Base-by-base conservation (phyloP, 2,888 invertebrate species). In the Griposia aprilina region DNA sequence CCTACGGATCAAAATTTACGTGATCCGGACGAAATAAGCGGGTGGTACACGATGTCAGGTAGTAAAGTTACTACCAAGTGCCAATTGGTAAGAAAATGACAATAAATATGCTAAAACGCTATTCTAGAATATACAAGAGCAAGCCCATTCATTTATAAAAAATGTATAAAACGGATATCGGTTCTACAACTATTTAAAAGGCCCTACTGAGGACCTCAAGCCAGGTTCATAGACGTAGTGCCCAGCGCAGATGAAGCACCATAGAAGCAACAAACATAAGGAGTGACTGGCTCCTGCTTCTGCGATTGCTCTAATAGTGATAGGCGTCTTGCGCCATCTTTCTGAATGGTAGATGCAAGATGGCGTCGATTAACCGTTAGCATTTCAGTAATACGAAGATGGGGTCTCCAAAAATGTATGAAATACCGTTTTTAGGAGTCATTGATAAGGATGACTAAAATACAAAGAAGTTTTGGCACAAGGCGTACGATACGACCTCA, bases 1-100 rank as follows among this genome's bases (percentile, higher is more conserved):
- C 20, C 48, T 45, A 30, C n/a, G 6, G 8, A 57, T 26, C 8
- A 11, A 57, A 81, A 59, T 79, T 30, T 23, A 26, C 45, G 48
- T 36, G 41, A 50, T 81, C 63, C 57, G 74, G 57, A 30, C 50
- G 23, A 50, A 60, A 74, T 23, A 79, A 65, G 63, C 57, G 82
- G 78, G 63, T 78, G 41, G 6, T 41, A 57, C 41, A 74, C n/a
- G 13, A 81, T 65, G n/a, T n/a, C 41, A 50, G 20, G 20, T 36
- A 59, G 23, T 60, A 50, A 60, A 41, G 41, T 41, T 41, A 41
- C 41, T 7, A 41, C 2, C 7, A 41, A 41, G 41, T 41, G 41
- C 41, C 41, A 41, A 41, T 15, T 48, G 5, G 17, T 23, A 26
- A 50, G 50, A 62, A 17, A 63, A 55, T n/a, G 76, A 8, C 55